Conservation (phyloP, 2,113 vertebrate species). For the Siniperca knerii region DNA sequence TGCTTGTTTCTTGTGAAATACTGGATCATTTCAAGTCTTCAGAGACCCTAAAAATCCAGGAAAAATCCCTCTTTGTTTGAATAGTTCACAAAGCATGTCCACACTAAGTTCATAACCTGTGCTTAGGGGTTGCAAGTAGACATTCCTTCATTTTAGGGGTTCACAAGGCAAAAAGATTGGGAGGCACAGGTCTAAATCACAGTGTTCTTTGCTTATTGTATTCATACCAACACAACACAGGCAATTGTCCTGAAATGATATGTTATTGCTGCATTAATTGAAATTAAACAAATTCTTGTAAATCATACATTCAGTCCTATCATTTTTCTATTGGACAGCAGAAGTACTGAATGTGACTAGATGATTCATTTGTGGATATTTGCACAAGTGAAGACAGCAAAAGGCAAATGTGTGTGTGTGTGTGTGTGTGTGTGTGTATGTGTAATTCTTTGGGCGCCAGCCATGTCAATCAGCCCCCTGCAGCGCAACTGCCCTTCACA, state of each 20-base stretch:
- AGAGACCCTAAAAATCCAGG: neutral
- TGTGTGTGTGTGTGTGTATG: slow-evolving; percentile 44
- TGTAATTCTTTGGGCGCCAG: slow-evolving; percentile 78
- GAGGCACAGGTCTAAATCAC: neutral
- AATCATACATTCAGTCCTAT: slow-evolving; percentile 17
- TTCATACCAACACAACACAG: neutral
- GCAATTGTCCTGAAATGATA: slow-evolving; percentile 4
- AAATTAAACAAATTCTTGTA: slow-evolving; percentile 24
- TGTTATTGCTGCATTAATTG: slow-evolving; percentile 12
- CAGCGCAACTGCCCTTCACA: slow-evolving; percentile 84
- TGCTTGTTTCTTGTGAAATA: neutral
- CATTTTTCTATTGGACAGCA: slow-evolving; percentile 18
- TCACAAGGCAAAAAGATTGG: neutral
- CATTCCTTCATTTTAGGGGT: neutral
- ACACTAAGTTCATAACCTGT: neutral
- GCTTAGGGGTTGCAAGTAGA: neutral
- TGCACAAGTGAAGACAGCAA: slow-evolving; percentile 56
- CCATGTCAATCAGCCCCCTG: slow-evolving; percentile 85
- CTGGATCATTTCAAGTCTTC: neutral
- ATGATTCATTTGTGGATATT: slow-evolving; percentile 61
- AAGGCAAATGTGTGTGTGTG: slow-evolving; percentile 37
- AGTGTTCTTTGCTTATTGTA: slow-evolving; percentile 19
- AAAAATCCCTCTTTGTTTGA: neutral
- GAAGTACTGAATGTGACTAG: slow-evolving; percentile 10
- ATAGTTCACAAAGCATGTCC: neutral